These are phyloP conservation scores for Ips typographus DNA, from an alignment of 1,140 invertebrate species.

Conservation along the genomic window DNA sequence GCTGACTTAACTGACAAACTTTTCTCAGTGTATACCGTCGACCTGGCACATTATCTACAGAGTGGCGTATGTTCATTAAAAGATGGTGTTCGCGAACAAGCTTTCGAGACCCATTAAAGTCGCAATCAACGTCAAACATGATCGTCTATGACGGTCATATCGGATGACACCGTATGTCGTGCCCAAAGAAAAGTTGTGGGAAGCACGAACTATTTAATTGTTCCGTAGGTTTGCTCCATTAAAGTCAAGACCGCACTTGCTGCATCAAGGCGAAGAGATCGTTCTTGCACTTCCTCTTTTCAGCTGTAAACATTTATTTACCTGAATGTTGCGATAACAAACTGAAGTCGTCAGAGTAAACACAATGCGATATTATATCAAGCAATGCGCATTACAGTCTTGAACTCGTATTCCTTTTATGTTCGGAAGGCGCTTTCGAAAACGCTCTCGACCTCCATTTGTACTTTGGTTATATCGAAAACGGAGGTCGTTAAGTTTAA, in stretches of 20 bases:
- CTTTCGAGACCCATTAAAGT: slow-evolving; percentile 15
- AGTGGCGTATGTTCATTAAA: slow-evolving; percentile 25
- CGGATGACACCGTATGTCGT: slow-evolving; percentile 30
- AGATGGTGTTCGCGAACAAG: slow-evolving; percentile 26
- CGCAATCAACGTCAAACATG: slow-evolving; percentile 21
- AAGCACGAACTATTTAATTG: slow-evolving; percentile 22
- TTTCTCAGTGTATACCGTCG: slow-evolving; percentile 4
- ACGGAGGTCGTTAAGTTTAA: slow-evolving; percentile 23
- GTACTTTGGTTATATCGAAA: slow-evolving; percentile 22
- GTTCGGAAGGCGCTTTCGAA: slow-evolving; percentile 13
- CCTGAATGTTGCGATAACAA: no score
- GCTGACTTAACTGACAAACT: not conserved
- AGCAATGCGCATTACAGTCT: slow-evolving; percentile 11
- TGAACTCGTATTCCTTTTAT: slow-evolving; percentile 18
- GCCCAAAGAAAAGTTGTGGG: slow-evolving; percentile 13
- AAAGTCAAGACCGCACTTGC: not conserved
- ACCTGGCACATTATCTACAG: slow-evolving; percentile 10
- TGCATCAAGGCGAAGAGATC: not conserved
- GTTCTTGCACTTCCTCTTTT: not conserved
- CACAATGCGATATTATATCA: slow-evolving; percentile 14
- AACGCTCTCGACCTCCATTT: slow-evolving; percentile 24
- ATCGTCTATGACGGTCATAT: slow-evolving; percentile 29
- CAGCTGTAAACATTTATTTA: no score
- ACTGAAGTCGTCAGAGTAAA: slow-evolving; percentile 1
- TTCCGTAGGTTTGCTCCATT: slow-evolving; percentile 6